phyloP scores from a whole-genome alignment of 2,113 vertebrate genomes.

The Orcinus orca region DNA sequence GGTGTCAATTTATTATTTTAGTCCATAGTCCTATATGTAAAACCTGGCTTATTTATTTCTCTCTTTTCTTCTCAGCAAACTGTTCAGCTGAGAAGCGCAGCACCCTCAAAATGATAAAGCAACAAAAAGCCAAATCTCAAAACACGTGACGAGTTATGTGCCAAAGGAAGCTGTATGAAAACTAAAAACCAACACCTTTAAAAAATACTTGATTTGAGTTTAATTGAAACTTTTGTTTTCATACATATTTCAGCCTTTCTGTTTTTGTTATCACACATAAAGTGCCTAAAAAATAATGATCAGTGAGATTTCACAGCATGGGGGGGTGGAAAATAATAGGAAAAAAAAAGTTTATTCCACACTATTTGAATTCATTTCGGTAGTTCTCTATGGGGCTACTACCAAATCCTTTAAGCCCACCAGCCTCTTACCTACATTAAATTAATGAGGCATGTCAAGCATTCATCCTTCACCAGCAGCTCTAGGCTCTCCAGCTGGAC shows the following conservation, averaged over 20 bases:
- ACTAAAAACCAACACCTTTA: slow-evolving; percentile 15
- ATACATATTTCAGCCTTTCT: slow-evolving; percentile 51
- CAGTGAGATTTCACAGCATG: slow-evolving; percentile 64
- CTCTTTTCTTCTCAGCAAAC: slow-evolving; percentile 19
- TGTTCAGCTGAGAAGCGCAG: not conserved
- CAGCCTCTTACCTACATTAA: slow-evolving; percentile 73
- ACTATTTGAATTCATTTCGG: slow-evolving; percentile 58
- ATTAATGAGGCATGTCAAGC: slow-evolving; percentile 76
- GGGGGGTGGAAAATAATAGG: slow-evolving; percentile 22
- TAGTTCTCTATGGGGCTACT: slow-evolving; percentile 68
- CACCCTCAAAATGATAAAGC: slow-evolving; percentile 22
- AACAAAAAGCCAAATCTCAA: slow-evolving; percentile 17
- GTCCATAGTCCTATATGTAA: not conserved
- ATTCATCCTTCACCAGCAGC: slow-evolving; percentile 61
- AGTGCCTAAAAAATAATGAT: slow-evolving; percentile 53
- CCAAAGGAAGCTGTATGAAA: not conserved
- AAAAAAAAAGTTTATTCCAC: slow-evolving; percentile 62
- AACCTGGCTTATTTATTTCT: not conserved
- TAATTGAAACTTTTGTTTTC: slow-evolving; percentile 66
- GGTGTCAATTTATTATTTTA: slow-evolving; percentile 20
- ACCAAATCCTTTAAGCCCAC: slow-evolving; percentile 75
- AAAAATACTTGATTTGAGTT: slow-evolving; percentile 44
- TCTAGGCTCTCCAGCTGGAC: slow-evolving; percentile 65
- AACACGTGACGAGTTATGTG: not conserved
- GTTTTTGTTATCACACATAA: slow-evolving; percentile 61